These are phyloP conservation scores for Antechinus flavipes DNA, from an alignment of 2,113 vertebrate genomes.

Conservation along the genomic window DNA sequence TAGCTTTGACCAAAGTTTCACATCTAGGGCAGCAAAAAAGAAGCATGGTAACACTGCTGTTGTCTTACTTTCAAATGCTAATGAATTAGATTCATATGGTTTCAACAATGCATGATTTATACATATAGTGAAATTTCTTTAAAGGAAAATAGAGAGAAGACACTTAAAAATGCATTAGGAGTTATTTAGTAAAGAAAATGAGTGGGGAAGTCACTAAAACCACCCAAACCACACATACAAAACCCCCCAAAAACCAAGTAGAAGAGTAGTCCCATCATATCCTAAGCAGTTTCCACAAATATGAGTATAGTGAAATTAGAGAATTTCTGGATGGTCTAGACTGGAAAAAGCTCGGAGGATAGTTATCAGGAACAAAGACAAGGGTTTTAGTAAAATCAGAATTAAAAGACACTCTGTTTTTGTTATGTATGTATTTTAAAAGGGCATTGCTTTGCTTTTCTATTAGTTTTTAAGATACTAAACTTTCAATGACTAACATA, in stretches of 20 bases:
- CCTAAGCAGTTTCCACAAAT: background rate
- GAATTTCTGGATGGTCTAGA: background rate
- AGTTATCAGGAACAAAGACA: background rate
- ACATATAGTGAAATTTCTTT: background rate
- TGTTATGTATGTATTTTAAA: background rate
- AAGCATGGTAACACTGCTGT: background rate
- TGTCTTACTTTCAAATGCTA: conserved; percentile 6
- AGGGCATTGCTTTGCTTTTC: background rate
- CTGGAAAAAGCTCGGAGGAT: background rate
- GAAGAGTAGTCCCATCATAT: background rate
- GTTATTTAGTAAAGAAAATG: background rate
- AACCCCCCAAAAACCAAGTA: background rate
- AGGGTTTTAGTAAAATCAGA: background rate
- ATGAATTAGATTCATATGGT: conserved; percentile 15
- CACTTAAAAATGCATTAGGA: conserved; percentile 2
- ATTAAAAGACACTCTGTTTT: background rate
- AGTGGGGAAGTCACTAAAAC: conserved; percentile 6
- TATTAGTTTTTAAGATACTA: conserved; percentile 10
- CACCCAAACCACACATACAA: background rate
- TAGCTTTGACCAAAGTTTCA: conserved; percentile 40
- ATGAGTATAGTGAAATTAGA: background rate
- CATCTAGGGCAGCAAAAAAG: background rate
- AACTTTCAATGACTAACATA: background rate
- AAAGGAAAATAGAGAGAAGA: conserved; percentile 44
- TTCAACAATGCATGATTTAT: background rate